A percentile compares a stretch with the other conserved stretches of the same genome.
Conservation (phyloP, 1,140 invertebrate genomes). For the Lasaia peninsularis region DNA sequence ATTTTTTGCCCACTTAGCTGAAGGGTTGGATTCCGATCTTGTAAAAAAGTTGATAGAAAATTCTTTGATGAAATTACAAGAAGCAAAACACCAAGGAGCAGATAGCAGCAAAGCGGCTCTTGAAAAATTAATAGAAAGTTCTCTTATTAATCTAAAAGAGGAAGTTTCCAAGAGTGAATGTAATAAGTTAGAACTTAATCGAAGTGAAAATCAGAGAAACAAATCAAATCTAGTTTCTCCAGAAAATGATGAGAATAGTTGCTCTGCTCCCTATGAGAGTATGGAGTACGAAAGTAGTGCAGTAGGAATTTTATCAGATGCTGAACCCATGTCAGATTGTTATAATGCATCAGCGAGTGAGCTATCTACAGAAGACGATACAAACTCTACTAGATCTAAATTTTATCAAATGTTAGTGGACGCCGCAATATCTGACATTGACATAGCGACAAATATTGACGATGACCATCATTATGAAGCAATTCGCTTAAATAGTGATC, state of each 20-base stretch:
- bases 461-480: constrained; percentile 88
- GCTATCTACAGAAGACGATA: constrained; percentile 79
- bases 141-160: constrained; percentile 76
- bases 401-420: constrained; percentile 84
- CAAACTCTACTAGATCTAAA: constrained; percentile 79
- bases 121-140: constrained; percentile 78
- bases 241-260: constrained; percentile 65
- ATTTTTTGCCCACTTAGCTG: constrained; percentile 79
- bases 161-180: constrained; percentile 46
- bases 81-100: constrained; percentile 74
- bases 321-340: constrained; percentile 80
- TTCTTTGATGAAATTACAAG: constrained; percentile 79
- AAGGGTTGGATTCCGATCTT: constrained; percentile 78
- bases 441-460: constrained; percentile 78
- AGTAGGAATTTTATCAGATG: constrained; percentile 71
- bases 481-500: constrained; percentile 85
- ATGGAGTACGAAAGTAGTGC: constrained; percentile 77
- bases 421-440: constrained; percentile 80
- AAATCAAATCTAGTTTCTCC: constrained; percentile 29
- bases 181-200: constrained; percentile 31
- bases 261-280: constrained; percentile 78
- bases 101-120: constrained; percentile 79
- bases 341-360: constrained; percentile 82
- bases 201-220: constrained; percentile 19
- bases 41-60: constrained; percentile 81